Evolutionary conservation across 2,888 invertebrate species (phyloP).

Genomic region (Alentia gelatinosa): DNA sequence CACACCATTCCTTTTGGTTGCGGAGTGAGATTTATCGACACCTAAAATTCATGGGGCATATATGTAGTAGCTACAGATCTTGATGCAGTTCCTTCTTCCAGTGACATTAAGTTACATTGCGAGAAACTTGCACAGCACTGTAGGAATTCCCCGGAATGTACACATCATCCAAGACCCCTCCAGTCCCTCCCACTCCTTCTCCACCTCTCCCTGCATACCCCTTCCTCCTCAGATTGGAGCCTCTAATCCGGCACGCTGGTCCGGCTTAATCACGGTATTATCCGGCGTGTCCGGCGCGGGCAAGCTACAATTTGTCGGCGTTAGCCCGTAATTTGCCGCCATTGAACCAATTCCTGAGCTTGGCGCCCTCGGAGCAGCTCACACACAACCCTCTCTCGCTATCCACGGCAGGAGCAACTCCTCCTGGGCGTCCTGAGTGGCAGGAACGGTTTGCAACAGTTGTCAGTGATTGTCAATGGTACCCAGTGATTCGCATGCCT

Average conservation of each 20-base stretch:
- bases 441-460: not conserved
- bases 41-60: too few species aligned
- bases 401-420: not conserved
- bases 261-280: conserved; percentile 35
- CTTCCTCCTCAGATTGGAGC: not conserved
- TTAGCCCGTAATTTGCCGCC: conserved; percentile 30
- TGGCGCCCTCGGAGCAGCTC: not conserved
- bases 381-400: not conserved
- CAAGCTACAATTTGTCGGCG: conserved; percentile 36
- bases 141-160: not conserved
- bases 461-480: conserved; percentile 25
- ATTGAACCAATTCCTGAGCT: conserved; percentile 32
- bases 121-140: not conserved
- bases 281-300: not conserved
- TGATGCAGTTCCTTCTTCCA: too few species aligned
- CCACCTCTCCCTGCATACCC: not conserved
- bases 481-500: not conserved
- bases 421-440: not conserved
- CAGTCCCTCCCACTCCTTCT: not conserved
- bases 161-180: not conserved
- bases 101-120: not conserved
- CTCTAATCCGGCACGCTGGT: conserved; percentile 15
- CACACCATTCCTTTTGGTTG: too few species aligned
- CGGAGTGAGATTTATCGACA: too few species aligned
- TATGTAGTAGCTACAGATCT: too few species aligned